Evolutionary conservation across 2,797 vertebrate species (phyloP).

Genomic region (Okamejei kenojei): DNA sequence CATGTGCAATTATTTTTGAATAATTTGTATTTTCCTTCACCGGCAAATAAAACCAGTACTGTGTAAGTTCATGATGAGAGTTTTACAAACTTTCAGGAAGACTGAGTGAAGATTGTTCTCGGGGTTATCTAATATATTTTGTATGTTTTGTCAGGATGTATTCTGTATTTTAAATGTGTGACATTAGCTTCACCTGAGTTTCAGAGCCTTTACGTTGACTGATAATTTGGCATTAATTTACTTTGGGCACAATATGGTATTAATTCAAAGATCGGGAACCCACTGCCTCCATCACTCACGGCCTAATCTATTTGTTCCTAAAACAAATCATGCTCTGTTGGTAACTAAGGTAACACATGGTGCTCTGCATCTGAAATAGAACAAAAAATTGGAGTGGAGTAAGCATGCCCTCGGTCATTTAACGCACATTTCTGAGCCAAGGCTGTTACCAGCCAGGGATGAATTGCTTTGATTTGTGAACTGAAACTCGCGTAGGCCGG

Average conservation of each 20-base stretch:
- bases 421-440: too few species aligned
- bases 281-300: too few species aligned
- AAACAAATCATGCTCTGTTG: too few species aligned
- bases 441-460: too few species aligned
- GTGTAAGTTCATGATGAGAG: not conserved
- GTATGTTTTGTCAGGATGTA: not conserved
- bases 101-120: not conserved
- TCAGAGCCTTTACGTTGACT: not conserved
- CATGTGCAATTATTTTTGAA: not conserved
- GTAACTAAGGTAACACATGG: too few species aligned
- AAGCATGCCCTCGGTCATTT: too few species aligned
- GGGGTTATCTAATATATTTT: not conserved
- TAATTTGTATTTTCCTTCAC: not conserved
- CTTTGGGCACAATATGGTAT: not conserved
- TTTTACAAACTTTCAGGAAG: not conserved
- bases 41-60: not conserved
- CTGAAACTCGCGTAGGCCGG: not conserved
- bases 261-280: not conserved
- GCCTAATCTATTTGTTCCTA: not conserved
- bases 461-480: not conserved
- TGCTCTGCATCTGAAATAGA: too few species aligned
- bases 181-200: not conserved
- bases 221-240: not conserved
- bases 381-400: too few species aligned
- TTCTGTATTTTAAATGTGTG: not conserved